Base-by-base conservation (phyloP, 1,140 invertebrate species). In the Harpegnathos saltator region DNA sequence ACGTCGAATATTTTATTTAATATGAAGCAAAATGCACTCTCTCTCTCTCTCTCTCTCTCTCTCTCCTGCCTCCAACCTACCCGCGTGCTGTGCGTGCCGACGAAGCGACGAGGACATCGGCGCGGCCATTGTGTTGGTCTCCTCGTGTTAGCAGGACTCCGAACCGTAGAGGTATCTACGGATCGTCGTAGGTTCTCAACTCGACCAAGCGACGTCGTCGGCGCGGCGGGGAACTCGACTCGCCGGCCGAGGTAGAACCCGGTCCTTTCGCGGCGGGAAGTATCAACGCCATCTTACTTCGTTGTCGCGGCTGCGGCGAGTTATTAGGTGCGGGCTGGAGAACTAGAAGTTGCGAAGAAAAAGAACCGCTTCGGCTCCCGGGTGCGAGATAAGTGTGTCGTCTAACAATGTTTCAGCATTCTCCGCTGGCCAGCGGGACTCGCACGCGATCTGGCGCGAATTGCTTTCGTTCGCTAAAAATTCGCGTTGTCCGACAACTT, bases 1-100 rank as follows among this genome's bases (percentile, higher is more conserved):
- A 19, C 9, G 75, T 59, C 89, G 90, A 93, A 93, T 94, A 93
- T 93, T 93, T 94, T 91, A 93, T 93, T 94, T 94, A 93, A 94
- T 94, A 93, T 93, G 87, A 92, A 92, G 92, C 72, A 89, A 90
- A 91, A 92, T 88, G 90, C 91, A 90, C 91, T 91, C 90, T 84
- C 5, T 33, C 29, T 9, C 85, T n/a, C n/a, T n/a, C n/a, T n/a
- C n/a, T n/a, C n/a, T n/a, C n/a, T n/a, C n/a, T n/a, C n/a, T n/a
- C n/a, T n/a, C n/a, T n/a, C n/a, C n/a, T n/a, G n/a, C n/a, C n/a
- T n/a, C n/a, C n/a, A n/a, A n/a, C n/a, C n/a, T n/a, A n/a, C n/a
- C 52, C 65, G 92, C 91, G 92, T 93, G 91, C 91, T 90, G 89
- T 93, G 86, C 91, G 89, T 93, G 90, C 92, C 92, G 90, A 90